Conservation (phyloP, 2,888 invertebrate genomes). For the Ptychoptera contaminata region DNA sequence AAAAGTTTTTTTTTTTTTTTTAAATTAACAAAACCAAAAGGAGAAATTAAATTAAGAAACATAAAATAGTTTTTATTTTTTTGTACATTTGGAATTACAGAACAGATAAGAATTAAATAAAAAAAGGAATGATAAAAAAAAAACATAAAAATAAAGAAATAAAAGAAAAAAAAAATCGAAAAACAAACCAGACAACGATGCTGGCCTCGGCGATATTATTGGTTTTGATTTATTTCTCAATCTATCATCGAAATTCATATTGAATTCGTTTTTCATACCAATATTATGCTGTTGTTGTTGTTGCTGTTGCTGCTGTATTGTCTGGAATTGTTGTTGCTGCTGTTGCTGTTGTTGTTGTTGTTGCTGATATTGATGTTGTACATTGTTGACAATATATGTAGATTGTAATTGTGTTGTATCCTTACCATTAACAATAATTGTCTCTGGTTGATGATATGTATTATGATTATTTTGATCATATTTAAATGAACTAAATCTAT, state of each 20-base stretch:
- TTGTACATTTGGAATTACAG: no score
- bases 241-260: slow-evolving; percentile 3
- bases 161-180: slow-evolving; percentile 17
- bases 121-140: slow-evolving; percentile 13
- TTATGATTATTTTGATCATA: slow-evolving; percentile 14
- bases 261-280: background rate
- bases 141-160: slow-evolving; percentile 20
- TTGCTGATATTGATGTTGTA: slow-evolving; percentile 5
- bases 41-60: no score
- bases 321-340: slow-evolving; percentile 2
- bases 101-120: background rate
- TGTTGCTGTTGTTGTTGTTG: background rate
- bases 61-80: no score
- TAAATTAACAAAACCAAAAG: no score
- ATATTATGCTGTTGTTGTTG: slow-evolving; percentile 10
- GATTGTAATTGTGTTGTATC: no score
- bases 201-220: slow-evolving; percentile 30
- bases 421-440: no score
- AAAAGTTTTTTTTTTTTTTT: no score
- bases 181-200: slow-evolving; percentile 31
- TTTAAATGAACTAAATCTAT: slow-evolving; percentile 30
- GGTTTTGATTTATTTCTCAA: slow-evolving; percentile 18
- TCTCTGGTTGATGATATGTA: slow-evolving; percentile 15
- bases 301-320: slow-evolving; percentile 4
- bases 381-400: background rate